phyloP scores from a whole-genome alignment of 2,113 vertebrate genomes.

The Pachypanchax playfairii region DNA sequence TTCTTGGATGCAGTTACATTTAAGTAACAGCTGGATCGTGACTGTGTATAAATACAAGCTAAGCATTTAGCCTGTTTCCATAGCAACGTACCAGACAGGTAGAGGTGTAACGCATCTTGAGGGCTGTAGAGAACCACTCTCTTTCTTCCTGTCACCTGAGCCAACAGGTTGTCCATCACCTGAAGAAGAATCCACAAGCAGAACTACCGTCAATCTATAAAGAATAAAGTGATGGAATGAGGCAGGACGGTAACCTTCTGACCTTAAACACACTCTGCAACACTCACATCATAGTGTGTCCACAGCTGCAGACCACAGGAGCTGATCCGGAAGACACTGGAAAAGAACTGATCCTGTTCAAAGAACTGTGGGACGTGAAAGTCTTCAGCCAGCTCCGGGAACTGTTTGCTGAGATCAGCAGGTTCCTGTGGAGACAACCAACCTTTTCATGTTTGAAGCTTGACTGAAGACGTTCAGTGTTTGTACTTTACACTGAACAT shows the following conservation, averaged over 20 bases:
- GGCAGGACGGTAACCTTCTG: background rate
- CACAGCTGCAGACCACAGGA: constrained; percentile 93
- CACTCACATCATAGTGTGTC: constrained; percentile 96
- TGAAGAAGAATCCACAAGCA: no score
- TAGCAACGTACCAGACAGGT: constrained; percentile 85
- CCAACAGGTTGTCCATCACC: constrained; percentile 98
- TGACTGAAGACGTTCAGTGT: no score
- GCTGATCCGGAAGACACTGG: constrained; percentile 96
- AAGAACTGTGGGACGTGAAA: constrained; percentile 89
- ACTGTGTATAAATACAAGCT: no score
- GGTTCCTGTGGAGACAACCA: constrained; percentile 82
- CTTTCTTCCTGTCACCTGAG: constrained; percentile 93
- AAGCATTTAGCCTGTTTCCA: background rate
- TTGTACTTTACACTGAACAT: no score
- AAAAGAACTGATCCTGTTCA: constrained; percentile 90
- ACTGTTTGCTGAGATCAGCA: constrained; percentile 92
- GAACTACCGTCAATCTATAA: no score
- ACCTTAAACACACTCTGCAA: background rate
- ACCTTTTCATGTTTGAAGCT: no score
- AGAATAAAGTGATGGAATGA: no score
- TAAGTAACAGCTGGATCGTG: no score
- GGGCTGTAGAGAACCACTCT: constrained; percentile 89
- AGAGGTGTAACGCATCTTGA: constrained; percentile 89
- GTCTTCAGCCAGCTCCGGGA: constrained; percentile 88
- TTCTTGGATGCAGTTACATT: background rate